phyloP scores from a whole-genome alignment of 2,113 vertebrate species.

The Astatotilapia flaviijosephi region DNA sequence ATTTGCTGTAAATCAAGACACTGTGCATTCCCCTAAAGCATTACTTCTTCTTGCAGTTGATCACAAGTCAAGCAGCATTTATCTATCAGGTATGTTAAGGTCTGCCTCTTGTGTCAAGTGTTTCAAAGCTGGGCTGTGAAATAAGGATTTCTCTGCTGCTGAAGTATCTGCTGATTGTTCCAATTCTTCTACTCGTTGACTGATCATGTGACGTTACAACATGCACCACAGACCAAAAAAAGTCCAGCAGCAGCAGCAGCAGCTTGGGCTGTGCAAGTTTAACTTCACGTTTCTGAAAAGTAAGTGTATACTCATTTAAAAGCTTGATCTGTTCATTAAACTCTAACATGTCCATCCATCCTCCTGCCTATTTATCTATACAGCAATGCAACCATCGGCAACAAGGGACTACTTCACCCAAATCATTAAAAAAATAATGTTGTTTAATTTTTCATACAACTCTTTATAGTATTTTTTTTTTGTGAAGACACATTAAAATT shows the following conservation, averaged over 20 bases:
- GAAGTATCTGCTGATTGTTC: slow-evolving; percentile 35
- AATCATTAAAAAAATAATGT: background rate
- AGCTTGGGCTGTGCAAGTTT: slow-evolving; percentile 29
- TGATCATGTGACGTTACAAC: background rate
- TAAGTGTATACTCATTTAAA: background rate
- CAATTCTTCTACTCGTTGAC: slow-evolving; percentile 35
- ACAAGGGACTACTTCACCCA: background rate
- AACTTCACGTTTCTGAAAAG: background rate
- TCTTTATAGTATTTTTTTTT: background rate
- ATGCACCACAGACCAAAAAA: background rate
- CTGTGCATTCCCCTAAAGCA: slow-evolving; percentile 56
- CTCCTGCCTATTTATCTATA: background rate
- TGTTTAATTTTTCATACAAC: background rate
- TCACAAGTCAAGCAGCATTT: slow-evolving; percentile 56
- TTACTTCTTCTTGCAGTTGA: slow-evolving; percentile 73
- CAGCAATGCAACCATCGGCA: background rate
- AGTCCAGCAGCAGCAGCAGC: background rate
- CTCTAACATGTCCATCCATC: background rate
- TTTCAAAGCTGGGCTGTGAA: slow-evolving; percentile 43
- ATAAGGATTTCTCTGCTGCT: background rate
- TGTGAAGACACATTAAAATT: background rate
- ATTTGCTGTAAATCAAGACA: slow-evolving; percentile 21
- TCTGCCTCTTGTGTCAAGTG: slow-evolving; percentile 20
- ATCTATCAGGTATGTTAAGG: slow-evolving; percentile 74
- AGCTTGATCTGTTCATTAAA: slow-evolving; percentile 7